phyloP scores from a whole-genome alignment of 2,797 vertebrate genomes.

The Myiothlypis chrysogaster region DNA sequence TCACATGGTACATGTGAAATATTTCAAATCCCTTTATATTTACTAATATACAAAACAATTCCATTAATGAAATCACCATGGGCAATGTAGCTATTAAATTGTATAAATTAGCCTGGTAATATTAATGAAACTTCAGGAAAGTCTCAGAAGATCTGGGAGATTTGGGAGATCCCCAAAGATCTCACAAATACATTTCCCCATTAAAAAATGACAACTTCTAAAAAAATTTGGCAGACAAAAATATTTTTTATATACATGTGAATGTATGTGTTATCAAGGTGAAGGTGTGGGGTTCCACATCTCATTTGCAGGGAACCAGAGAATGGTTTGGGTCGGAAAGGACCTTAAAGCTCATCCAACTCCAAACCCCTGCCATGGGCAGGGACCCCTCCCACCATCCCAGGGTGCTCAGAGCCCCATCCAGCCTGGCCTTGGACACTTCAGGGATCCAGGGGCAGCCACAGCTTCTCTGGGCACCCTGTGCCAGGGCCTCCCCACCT shows the following conservation, averaged over 20 bases:
- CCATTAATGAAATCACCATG: background rate
- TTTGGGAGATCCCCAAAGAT: background rate
- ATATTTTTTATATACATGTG: no score
- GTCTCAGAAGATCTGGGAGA: background rate
- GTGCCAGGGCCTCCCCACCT: rapidly evolving
- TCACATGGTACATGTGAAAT: background rate
- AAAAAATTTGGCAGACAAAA: background rate
- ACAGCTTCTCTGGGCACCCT: background rate
- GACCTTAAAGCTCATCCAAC: background rate
- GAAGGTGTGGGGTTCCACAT: background rate
- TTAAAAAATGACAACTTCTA: background rate
- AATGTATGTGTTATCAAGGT: rapidly evolving
- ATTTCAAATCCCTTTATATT: background rate
- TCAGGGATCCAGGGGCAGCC: background rate
- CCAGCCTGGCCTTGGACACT: background rate
- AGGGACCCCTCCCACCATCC: rapidly evolving
- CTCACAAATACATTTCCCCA: background rate
- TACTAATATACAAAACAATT: background rate
- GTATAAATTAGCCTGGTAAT: background rate
- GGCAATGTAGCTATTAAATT: background rate
- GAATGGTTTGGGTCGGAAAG: background rate
- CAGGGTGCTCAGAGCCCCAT: rapidly evolving
- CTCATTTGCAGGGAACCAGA: background rate
- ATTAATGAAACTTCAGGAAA: background rate
- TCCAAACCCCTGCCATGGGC: background rate